Conservation (phyloP, 2,113 vertebrate genomes). For the Tachuris rubrigastra region DNA sequence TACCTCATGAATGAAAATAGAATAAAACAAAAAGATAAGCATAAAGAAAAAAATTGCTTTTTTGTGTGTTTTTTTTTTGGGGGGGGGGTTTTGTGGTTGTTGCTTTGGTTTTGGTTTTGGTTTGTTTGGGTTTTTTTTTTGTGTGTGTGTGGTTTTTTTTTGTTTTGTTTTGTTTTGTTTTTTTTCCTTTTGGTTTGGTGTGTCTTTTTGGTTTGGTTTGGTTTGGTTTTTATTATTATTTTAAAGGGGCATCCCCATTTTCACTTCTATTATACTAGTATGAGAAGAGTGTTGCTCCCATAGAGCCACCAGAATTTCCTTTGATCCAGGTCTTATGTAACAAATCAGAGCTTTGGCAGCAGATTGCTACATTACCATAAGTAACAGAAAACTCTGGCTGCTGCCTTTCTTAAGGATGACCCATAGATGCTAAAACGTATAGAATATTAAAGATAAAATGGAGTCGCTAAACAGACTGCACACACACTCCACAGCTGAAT, state of each 20-base stretch:
- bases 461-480: background rate
- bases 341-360: background rate
- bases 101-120: too few species aligned
- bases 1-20: background rate
- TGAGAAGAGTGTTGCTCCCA: background rate
- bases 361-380: background rate
- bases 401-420: background rate
- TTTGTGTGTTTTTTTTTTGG: rapidly evolving
- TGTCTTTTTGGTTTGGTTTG: rapidly evolving
- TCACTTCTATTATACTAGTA: rapidly evolving
- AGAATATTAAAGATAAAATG: background rate
- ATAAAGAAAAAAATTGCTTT: background rate
- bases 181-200: background rate
- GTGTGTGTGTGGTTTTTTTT: background rate
- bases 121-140: background rate
- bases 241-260: background rate
- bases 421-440: background rate
- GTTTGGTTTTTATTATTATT: background rate
- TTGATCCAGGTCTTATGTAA: background rate
- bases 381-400: background rate
- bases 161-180: background rate
- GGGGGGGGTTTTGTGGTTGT: too few species aligned
- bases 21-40: background rate
- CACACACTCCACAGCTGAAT: background rate
- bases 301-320: background rate